Percentiles rank a stretch among this genome's conserved stretches.
phyloP scores from a whole-genome alignment of 2,888 invertebrate species.

The Nomada lathburiana region DNA sequence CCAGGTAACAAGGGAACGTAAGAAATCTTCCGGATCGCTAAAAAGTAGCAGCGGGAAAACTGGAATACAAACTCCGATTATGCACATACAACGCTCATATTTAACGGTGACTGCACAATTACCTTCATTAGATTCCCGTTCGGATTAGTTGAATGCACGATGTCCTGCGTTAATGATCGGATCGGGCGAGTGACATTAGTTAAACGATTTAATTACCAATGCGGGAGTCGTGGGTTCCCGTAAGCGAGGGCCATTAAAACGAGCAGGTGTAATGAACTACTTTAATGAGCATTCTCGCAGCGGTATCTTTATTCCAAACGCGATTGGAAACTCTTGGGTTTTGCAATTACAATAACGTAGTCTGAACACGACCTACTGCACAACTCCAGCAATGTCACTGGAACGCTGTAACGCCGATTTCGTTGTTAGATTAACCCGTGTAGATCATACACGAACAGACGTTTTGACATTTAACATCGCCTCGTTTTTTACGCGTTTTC shows the following conservation, averaged over 20 bases:
- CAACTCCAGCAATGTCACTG: slow-evolving; percentile 56
- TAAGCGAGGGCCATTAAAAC: slow-evolving; percentile 65
- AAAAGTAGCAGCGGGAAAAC: too few relatives aligned
- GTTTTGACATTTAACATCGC: too few relatives aligned
- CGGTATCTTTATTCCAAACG: slow-evolving; percentile 38
- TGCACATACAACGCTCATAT: too few relatives aligned
- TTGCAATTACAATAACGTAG: slow-evolving; percentile 72
- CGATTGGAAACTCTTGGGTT: slow-evolving; percentile 51
- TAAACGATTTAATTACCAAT: slow-evolving; percentile 66
- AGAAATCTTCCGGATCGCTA: too few relatives aligned
- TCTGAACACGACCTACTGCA: slow-evolving; percentile 67
- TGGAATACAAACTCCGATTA: too few relatives aligned
- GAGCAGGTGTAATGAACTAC: slow-evolving; percentile 72
- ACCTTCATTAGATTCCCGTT: slow-evolving; percentile 32
- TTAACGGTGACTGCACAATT: too few relatives aligned
- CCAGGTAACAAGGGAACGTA: too few relatives aligned
- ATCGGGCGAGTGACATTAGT: slow-evolving; percentile 61
- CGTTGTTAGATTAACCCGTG: too few relatives aligned
- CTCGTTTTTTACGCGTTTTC: too few relatives aligned
- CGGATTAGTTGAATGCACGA: slow-evolving; percentile 25
- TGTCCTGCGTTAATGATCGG: slow-evolving; percentile 30
- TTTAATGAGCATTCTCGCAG: slow-evolving; percentile 69
- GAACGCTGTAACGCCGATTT: slow-evolving; percentile 55
- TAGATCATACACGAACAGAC: too few relatives aligned
- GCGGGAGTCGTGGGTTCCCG: slow-evolving; percentile 42